Evolutionary conservation across 2,797 vertebrate genomes (phyloP), one percentile per base, ranked within the genome.

Genomic region (Mormyrops boulengeri): DNA sequence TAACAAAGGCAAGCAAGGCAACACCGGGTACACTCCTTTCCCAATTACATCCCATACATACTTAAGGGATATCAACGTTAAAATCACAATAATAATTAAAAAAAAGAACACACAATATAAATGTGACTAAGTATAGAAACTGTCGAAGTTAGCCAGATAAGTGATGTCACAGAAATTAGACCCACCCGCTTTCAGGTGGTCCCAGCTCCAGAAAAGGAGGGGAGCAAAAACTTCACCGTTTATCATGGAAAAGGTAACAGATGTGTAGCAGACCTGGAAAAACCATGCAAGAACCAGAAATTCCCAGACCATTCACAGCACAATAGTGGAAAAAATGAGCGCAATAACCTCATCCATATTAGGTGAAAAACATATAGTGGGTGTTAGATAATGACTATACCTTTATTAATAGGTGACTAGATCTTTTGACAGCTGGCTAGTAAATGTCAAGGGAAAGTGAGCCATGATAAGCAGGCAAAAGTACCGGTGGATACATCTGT

Each of bases 221-320:
- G 41, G 19, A 47, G 7, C 41, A 47, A 80, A 80, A 3, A 80
- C 73, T 80, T 44, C 17, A 44, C 34, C 19, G 8, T 80, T 41
- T 41, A 19, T 80, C 41, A 80, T 80, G 77, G 77, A 80, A 80
- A 80, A 80, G 38, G 77, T 80, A 80, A 80, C 77, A 80, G 73
- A 47, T 80, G 41, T 80, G 38, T 47, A 47, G n/a, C 77, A 80
- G 38, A n/a, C 34, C 77, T 80, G 77, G 77, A 80, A 80, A 80
- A n/a, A 80, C 38, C 77, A 44, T n/a, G 38, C 19, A 19, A 47
- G 38, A 47, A 80, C 17, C 38, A 19, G 38, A 80, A 47, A 41
- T 41, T 80, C 30, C 30, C 77, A 80, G 41, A 38, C 17, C 19
- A 8, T 9, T 80, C 12, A 2, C 73, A 80, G 41, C 6, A 47